Evolutionary conservation across 1,140 invertebrate species (phyloP).

Genomic region (Ptiloglossa arizonensis): DNA sequence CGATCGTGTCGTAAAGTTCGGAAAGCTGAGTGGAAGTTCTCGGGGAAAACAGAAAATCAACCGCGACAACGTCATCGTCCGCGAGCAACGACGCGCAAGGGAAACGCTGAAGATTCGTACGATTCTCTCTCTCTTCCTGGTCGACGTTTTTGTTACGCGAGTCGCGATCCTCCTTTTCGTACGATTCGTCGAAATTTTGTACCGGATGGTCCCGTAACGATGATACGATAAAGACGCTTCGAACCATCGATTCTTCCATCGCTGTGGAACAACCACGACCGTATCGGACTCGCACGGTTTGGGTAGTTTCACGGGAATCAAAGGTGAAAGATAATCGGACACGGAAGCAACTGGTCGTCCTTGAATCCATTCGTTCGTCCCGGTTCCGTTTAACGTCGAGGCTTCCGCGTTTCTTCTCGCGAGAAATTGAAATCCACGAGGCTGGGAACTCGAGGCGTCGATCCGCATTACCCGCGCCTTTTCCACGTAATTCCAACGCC

Average conservation of each 20-base stretch:
- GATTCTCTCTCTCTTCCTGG: constrained; percentile 13
- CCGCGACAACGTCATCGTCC: no score
- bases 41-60: no score
- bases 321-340: constrained; percentile 50
- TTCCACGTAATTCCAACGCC: constrained; percentile 47
- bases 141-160: constrained; percentile 25
- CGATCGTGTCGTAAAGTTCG: not conserved
- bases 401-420: constrained; percentile 38
- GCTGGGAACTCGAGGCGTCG: constrained; percentile 21
- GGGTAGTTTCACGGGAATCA: constrained; percentile 37
- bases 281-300: constrained; percentile 22
- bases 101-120: not conserved
- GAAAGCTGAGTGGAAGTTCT: not conserved
- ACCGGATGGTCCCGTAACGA: not conserved
- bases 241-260: constrained; percentile 42
- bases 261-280: constrained; percentile 20
- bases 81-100: not conserved
- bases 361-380: constrained; percentile 28
- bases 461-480: constrained; percentile 46
- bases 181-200: constrained; percentile 30
- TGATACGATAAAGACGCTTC: constrained; percentile 43
- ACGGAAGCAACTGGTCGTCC: constrained; percentile 58
- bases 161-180: constrained; percentile 4
- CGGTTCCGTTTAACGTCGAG: constrained; percentile 23
- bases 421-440: constrained; percentile 57